These are phyloP conservation scores for Lates japonicus DNA, from an alignment of 2,797 vertebrate genomes.

Conservation along the genomic window DNA sequence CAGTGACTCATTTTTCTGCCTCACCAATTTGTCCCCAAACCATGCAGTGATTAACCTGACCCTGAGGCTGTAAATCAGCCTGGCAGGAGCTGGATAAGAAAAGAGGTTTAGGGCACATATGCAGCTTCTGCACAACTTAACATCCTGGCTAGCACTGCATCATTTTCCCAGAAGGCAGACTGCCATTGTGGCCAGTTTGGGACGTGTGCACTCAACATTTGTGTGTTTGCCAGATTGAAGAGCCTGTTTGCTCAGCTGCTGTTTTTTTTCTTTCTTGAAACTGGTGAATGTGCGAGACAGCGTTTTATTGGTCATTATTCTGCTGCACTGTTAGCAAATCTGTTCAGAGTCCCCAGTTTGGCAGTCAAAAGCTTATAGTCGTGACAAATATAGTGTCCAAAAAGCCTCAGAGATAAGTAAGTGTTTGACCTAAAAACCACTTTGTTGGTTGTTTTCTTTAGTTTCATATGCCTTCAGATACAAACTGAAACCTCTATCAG, in stretches of 20 bases:
- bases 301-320: slow-evolving; percentile 55
- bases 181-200: slow-evolving; percentile 49
- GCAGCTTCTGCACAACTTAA: slow-evolving; percentile 46
- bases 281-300: slow-evolving; percentile 58
- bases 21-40: slow-evolving; percentile 49
- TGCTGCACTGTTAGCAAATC: slow-evolving; percentile 55
- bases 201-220: slow-evolving; percentile 60
- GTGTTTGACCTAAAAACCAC: slow-evolving; percentile 19
- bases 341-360: slow-evolving; percentile 51
- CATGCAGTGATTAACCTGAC: slow-evolving; percentile 55
- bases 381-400: slow-evolving; percentile 31
- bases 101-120: slow-evolving; percentile 31
- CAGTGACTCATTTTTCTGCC: slow-evolving; percentile 52
- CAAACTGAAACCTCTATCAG: background rate
- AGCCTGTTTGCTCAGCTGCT: slow-evolving; percentile 78
- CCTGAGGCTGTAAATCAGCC: slow-evolving; percentile 56
- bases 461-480: slow-evolving; percentile 3
- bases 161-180: slow-evolving; percentile 53
- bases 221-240: slow-evolving; percentile 68
- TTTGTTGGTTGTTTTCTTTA: slow-evolving; percentile 31
- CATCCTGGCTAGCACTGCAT: slow-evolving; percentile 43
- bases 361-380: slow-evolving; percentile 31
- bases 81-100: slow-evolving; percentile 41
- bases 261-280: slow-evolving; percentile 44
- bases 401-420: slow-evolving; percentile 24